Evolutionary conservation across 2,888 invertebrate genomes (phyloP), one percentile per base, ranked within the genome.

Genomic region (Tolmerus cingulatus): DNA sequence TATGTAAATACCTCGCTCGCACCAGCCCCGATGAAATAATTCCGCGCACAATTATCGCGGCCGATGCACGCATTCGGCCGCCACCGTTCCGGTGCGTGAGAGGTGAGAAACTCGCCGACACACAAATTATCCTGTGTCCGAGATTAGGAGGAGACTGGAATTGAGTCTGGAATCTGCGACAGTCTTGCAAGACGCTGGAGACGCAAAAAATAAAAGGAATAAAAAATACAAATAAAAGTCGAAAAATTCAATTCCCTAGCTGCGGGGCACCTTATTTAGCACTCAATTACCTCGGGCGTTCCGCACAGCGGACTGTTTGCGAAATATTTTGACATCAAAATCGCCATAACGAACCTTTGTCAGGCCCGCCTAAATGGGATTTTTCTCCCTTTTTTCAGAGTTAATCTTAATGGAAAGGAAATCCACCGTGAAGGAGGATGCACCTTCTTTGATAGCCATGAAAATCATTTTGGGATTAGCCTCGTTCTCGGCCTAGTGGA

Each of bases 1-100:
- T 85, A 85, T 85, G 85, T 85, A 85, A 85, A 85, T 85, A 85
- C 85, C 85, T 74, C 8, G 85, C 85, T 74, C 74, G 74, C 74
- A 74, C 85, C 51, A 85, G 27, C 27, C 85, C 74, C 74, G 85
- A 74, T 85, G 85, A 85, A 85, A 85, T 85, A 85, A 85, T 85
- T 85, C 85, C 43, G 66, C 34, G 30, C 43, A 14, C 85, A 74
- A 85, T 85, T 82, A 74, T 74, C 57, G 85, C 74, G 74, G 43
- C 14, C 74, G 85, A 55, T 85, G 85, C 85, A 85, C 85, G 85
- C 85, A 85, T 46, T 46, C 40, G 43, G n/a, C 0, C 16, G 46
- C 74, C 74, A 12, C 74, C 37, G n/a, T n/a, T 12, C 23, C 43
- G 34, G 37, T 37, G 76, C 76, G 76, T 76, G 40, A 76, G 14